A percentile compares a stretch with the other conserved stretches of the same genome.
phyloP scores from a whole-genome alignment of 2,888 invertebrate genomes.

The Noctua janthe region DNA sequence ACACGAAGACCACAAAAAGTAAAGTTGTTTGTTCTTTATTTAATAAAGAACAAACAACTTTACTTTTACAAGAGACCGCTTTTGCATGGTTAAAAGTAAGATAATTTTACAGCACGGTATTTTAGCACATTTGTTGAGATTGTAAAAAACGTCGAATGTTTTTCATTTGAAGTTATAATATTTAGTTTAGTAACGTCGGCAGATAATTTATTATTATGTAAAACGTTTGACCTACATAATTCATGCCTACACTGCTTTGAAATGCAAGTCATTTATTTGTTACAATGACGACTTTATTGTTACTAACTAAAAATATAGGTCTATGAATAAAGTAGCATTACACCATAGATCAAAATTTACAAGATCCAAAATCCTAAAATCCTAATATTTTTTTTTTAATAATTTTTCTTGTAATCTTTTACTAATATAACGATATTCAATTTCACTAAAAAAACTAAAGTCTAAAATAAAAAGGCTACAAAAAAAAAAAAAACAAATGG shows the following conservation, averaged over 20 bases:
- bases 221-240: conserved; percentile 5
- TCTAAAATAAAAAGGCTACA: background rate
- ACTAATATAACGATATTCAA: background rate
- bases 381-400: too few species aligned
- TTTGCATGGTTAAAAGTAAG: background rate
- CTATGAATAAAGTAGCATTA: background rate
- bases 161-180: background rate
- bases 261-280: background rate
- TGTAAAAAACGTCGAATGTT: background rate
- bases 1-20: too few species aligned
- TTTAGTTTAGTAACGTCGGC: background rate
- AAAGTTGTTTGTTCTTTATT: too few species aligned
- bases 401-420: background rate
- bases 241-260: background rate
- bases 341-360: background rate
- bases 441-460: background rate
- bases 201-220: background rate
- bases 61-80: too few species aligned
- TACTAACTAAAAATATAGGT: background rate
- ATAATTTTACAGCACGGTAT: background rate
- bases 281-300: background rate
- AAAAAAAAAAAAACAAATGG: conserved; percentile 14
- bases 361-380: too few species aligned
- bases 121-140: background rate
- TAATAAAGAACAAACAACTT: background rate